Evolutionary conservation across 2,888 invertebrate genomes (phyloP).

Genomic region (Plagodis pulveraria): DNA sequence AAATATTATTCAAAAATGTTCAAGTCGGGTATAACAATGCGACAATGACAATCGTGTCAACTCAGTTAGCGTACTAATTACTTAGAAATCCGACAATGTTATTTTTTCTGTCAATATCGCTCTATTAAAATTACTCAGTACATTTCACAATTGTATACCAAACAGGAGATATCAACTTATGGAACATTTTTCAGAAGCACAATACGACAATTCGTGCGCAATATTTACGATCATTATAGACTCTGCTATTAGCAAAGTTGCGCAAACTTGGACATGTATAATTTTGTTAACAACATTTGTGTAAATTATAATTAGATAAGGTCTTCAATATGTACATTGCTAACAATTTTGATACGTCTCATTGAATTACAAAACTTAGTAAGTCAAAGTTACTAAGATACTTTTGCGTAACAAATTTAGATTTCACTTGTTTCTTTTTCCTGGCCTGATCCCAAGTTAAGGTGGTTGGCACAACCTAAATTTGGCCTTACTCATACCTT

Average conservation of each 20-base stretch:
- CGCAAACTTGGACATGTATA: slow-evolving; percentile 49
- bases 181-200: slow-evolving; percentile 24
- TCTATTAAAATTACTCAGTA: slow-evolving; percentile 24
- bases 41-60: slow-evolving; percentile 62
- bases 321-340: no score
- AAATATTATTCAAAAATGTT: slow-evolving; percentile 57
- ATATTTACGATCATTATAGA: slow-evolving; percentile 17
- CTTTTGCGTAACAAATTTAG: no score
- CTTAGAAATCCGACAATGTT: slow-evolving; percentile 45
- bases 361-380: no score
- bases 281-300: slow-evolving; percentile 6
- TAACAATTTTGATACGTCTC: no score
- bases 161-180: background rate
- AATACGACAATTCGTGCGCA: slow-evolving; percentile 41
- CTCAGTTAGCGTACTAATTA: slow-evolving; percentile 67
- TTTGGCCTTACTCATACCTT: no score
- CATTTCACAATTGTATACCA: slow-evolving; percentile 33
- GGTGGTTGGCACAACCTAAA: no score
- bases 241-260: slow-evolving; percentile 56
- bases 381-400: no score
- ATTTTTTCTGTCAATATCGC: slow-evolving; percentile 19
- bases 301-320: slow-evolving; percentile 14
- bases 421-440: no score
- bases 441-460: no score
- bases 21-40: slow-evolving; percentile 57